Base-by-base conservation (phyloP, 2,113 vertebrate genomes). In the Blennius ocellaris region DNA sequence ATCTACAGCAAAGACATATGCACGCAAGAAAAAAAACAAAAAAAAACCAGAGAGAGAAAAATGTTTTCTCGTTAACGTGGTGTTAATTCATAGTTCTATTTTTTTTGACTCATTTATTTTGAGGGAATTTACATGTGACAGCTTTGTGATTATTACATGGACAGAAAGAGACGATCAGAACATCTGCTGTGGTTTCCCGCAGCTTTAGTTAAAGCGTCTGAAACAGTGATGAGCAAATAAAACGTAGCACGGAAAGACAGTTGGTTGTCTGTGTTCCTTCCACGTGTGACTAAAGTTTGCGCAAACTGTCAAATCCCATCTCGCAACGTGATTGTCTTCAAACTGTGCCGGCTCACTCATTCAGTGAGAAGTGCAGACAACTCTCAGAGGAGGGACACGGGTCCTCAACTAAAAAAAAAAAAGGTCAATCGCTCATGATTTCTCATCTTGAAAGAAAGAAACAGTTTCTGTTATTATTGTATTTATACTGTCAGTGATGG, bases 301-400 rank as follows among this genome's bases (percentile, higher is more conserved):
- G 16, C 52, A 76, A 80, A 86, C 78, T 82, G 82, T 80, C 85
- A 84, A 81, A 72, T 69, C 49, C 41, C 56, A 82, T 81, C 61
- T 81, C 66, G 40, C 50, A 67, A 67, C 39, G 60, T 7, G 40
- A 40, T 7, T 10, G 36, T 39, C 39, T 67, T 87, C 55, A 68
- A 76, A 78, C 58, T 66, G 49, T 55, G 50, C 7, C 8, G 65
- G 64, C 78, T 72, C 73, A 81, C 51, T 89, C 52, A 75, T 72
- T 67, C 52, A 67, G 53, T 49, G 17, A 59, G 67, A 41, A 58
- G 63, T 64, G 72, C 21, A 44, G 78, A 72, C 56, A 8, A 52
- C 50, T 69, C 14, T 58, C 61, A 68, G 17, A 63, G 63, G 16
- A 63, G 63, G 16, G 54, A 38, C 30, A 1, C 55, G 56, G 41